A percentile compares a stretch with the other conserved stretches of the same genome.
These are phyloP conservation scores for Xestia sexstrigata DNA, from an alignment of 2,888 invertebrate species.

Conservation along the genomic window DNA sequence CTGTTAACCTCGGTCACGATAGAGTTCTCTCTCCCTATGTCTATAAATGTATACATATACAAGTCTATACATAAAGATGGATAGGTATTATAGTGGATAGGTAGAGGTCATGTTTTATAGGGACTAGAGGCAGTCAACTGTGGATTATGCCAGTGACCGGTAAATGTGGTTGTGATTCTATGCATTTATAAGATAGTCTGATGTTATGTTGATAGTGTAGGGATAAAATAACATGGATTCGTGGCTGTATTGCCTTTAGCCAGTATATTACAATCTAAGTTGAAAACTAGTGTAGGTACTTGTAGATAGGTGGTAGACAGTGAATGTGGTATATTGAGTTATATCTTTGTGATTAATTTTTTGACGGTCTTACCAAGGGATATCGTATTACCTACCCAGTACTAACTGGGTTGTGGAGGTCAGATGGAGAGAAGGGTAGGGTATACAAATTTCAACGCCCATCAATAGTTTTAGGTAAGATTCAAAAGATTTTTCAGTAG, in stretches of 20 bases:
- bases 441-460: too few species aligned
- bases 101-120: constrained; percentile 45
- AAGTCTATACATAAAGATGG: not conserved
- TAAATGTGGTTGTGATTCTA: constrained; percentile 45
- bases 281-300: too few species aligned
- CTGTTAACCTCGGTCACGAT: constrained; percentile 3
- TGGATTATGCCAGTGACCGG: constrained; percentile 54
- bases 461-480: too few species aligned
- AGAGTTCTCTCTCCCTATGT: constrained; percentile 10
- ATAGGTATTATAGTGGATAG: not conserved
- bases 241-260: not conserved
- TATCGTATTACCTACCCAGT: too few species aligned
- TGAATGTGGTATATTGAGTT: not conserved
- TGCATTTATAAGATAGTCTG: constrained; percentile 34
- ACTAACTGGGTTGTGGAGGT: too few species aligned
- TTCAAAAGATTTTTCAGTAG: too few species aligned
- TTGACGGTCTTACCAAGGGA: too few species aligned
- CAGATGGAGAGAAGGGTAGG: too few species aligned
- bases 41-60: not conserved
- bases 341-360: too few species aligned
- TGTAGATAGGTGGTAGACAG: not conserved
- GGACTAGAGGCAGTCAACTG: constrained; percentile 43
- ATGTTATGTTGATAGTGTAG: constrained; percentile 4
- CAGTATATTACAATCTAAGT: not conserved
- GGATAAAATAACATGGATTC: not conserved